Evolutionary conservation across 2,797 vertebrate species (phyloP), one percentile per base, ranked within the genome.

Genomic region (Iguana delicatissima): DNA sequence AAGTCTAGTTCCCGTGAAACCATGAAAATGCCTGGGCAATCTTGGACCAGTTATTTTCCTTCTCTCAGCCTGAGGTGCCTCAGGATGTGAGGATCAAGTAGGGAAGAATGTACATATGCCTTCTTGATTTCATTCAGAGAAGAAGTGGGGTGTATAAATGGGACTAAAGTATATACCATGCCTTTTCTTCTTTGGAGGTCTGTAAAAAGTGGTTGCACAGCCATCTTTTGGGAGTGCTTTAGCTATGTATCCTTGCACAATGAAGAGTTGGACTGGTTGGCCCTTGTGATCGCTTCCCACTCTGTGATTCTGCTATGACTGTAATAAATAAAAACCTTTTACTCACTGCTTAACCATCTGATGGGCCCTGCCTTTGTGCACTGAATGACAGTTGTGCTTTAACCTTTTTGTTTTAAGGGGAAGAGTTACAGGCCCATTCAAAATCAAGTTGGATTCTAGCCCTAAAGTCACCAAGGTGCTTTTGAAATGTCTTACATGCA

Each of bases 381-480:
- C 18, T 62, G 59, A 62, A 22, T 59, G 57, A 16, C 14, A 42
- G 18, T 62, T 62, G 59, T 62, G 10, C 67, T 69, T 69, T 29
- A 69, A 32, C 59, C 20, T 22, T 69, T 32, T 69, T 67, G 26
- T 24, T 67, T 87, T 46, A 29, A 79, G 79, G 26, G 46, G 52
- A 84, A 69, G 16, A 69, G 7, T 6, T 7, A 52, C 14, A 46
- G 20, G 52, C 91, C 90, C 87, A 38, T 93, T 90, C 74, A 6
- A 86, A 84, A 24, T 89, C 69, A 46, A 77, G 26, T 24, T 26
- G 55, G 69, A n/a, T 24, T 89, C 50, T 10, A 59, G 8, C 13
- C 64, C 73, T 57, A 38, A 77, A 84, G 64, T 55, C 77, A 72
- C n/a, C 26, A 32, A 72, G 73, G 22, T 84, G 59, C 13, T 79